Evolutionary conservation across 1,140 invertebrate species (phyloP).

Genomic region (Sitobion miscanthi): DNA sequence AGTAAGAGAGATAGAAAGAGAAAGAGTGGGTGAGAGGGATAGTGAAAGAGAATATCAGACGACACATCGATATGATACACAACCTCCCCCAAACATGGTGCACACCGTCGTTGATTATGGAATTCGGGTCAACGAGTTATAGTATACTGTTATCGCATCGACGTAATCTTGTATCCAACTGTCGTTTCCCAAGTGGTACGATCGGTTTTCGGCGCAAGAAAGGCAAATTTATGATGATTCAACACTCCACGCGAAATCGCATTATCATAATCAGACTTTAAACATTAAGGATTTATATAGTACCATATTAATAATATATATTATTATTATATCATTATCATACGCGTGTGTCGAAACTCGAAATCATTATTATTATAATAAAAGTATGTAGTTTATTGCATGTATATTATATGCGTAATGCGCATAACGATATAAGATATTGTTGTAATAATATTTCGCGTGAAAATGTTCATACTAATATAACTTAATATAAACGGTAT

Average conservation of each 20-base stretch:
- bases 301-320: background rate
- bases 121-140: conserved; percentile 16
- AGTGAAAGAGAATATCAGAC: background rate
- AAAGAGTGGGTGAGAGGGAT: no score
- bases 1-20: background rate
- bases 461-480: background rate
- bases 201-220: background rate
- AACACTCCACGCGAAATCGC: background rate
- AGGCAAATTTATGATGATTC: conserved; percentile 31
- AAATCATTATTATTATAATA: background rate
- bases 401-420: background rate
- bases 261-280: background rate
- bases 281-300: background rate
- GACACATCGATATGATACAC: background rate
- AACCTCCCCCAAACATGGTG: background rate
- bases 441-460: background rate
- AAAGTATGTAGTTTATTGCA: background rate
- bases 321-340: background rate
- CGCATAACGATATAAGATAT: no score
- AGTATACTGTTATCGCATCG: background rate
- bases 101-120: background rate
- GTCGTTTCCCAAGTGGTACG: background rate
- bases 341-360: background rate
- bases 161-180: background rate
- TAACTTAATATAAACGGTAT: background rate